Evolutionary conservation across 2,113 vertebrate genomes (phyloP).

Genomic region (Melanocharis versteri): DNA sequence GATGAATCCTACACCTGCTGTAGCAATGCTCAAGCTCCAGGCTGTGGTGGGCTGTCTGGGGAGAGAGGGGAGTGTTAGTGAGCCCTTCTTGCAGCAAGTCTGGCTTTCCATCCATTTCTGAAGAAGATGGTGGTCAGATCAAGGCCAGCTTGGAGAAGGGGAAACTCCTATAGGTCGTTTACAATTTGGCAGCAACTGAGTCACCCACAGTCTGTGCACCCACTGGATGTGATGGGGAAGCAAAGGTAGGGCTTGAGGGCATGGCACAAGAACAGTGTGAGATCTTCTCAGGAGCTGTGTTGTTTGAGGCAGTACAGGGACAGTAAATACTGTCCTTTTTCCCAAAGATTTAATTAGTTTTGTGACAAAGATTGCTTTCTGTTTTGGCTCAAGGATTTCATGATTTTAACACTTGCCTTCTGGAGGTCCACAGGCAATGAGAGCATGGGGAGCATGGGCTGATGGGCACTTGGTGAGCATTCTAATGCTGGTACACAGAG

Average conservation of each 20-base stretch:
- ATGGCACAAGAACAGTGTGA: background rate
- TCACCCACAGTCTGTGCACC: background rate
- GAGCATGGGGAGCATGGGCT: background rate
- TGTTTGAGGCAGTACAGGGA: background rate
- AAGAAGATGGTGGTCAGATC: background rate
- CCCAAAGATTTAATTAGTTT: background rate
- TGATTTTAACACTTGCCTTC: background rate
- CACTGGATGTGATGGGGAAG: background rate
- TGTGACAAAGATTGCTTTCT: background rate
- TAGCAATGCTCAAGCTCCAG: background rate
- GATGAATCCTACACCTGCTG: background rate
- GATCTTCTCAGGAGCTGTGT: background rate
- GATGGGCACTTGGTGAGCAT: background rate
- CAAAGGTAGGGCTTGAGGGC: background rate
- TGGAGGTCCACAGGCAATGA: background rate
- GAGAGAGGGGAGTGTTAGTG: background rate
- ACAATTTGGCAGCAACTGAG: background rate
- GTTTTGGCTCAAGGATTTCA: background rate
- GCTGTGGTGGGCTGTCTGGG: background rate
- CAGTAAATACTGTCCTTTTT: background rate
- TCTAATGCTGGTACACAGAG: fast-evolving
- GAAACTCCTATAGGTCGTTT: background rate
- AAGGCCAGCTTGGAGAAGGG: background rate
- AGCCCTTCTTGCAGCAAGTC: background rate
- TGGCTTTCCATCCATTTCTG: background rate